Conservation (phyloP, 2,113 vertebrate genomes). For the Ovis aries region DNA sequence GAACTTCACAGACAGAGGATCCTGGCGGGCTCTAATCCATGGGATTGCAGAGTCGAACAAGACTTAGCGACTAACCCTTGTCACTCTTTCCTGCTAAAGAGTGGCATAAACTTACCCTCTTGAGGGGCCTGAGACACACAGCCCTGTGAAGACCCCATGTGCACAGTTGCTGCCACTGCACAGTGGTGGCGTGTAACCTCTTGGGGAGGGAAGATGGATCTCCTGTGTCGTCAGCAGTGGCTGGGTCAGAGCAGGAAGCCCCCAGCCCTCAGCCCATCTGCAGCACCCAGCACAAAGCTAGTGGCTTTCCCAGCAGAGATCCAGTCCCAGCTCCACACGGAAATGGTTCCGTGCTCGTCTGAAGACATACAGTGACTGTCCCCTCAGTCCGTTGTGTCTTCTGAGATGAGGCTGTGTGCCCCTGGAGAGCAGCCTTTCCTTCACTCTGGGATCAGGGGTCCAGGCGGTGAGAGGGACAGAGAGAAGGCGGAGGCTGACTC, state of each 20-base stretch:
- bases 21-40: neutral
- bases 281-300: neutral
- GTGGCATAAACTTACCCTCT: rapidly evolving
- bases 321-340: neutral
- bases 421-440: neutral
- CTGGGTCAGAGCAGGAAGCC: rapidly evolving
- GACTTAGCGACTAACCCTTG: neutral
- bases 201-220: neutral
- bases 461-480: neutral
- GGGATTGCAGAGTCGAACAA: neutral
- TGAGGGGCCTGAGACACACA: rapidly evolving
- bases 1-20: neutral
- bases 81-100: neutral
- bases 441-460: neutral
- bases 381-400: neutral
- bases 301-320: neutral
- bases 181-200: rapidly evolving
- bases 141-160: rapidly evolving
- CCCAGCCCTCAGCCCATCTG: rapidly evolving
- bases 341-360: neutral
- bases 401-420: neutral
- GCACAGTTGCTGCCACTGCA: rapidly evolving
- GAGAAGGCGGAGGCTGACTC: neutral
- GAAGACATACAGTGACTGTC: rapidly evolving
- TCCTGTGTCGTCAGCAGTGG: rapidly evolving